These are phyloP conservation scores for Xestia ashworthii DNA, from an alignment of 2,888 invertebrate genomes.

Conservation along the genomic window DNA sequence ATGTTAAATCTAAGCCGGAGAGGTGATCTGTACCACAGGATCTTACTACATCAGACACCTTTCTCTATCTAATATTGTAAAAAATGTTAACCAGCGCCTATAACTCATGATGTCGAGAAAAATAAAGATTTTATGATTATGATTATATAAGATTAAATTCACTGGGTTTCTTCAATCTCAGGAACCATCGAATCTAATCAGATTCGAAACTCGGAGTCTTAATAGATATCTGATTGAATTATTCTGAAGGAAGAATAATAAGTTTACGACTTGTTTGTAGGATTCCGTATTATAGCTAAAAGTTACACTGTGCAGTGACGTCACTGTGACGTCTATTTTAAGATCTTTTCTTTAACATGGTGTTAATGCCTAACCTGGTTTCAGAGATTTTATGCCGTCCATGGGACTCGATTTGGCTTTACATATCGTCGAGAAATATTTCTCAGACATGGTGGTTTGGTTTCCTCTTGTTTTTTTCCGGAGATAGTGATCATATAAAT, in stretches of 20 bases:
- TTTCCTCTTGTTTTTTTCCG: too few species aligned
- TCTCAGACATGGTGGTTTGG: too few species aligned
- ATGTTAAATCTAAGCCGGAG: too few species aligned
- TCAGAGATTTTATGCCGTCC: not conserved
- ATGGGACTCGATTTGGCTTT: not conserved
- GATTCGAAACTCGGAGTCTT: constrained; percentile 12
- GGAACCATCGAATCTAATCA: too few species aligned
- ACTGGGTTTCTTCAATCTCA: constrained; percentile 22
- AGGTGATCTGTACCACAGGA: too few species aligned
- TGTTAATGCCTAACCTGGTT: not conserved
- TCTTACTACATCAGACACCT: too few species aligned
- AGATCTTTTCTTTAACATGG: not conserved
- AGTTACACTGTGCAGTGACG: not conserved
- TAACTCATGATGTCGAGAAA: too few species aligned
- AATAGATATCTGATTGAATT: constrained; percentile 33
- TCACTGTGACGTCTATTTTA: not conserved
- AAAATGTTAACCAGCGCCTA: too few species aligned
- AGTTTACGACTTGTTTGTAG: not conserved
- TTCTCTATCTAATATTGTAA: too few species aligned
- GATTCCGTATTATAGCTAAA: not conserved
- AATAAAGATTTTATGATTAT: too few species aligned
- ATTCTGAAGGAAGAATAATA: constrained; percentile 10
- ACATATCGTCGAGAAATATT: too few species aligned
- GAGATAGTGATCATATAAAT: too few species aligned
- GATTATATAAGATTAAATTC: constrained; percentile 19